phyloP scores from a whole-genome alignment of 2,113 vertebrate species.

The Crocuta crocuta region DNA sequence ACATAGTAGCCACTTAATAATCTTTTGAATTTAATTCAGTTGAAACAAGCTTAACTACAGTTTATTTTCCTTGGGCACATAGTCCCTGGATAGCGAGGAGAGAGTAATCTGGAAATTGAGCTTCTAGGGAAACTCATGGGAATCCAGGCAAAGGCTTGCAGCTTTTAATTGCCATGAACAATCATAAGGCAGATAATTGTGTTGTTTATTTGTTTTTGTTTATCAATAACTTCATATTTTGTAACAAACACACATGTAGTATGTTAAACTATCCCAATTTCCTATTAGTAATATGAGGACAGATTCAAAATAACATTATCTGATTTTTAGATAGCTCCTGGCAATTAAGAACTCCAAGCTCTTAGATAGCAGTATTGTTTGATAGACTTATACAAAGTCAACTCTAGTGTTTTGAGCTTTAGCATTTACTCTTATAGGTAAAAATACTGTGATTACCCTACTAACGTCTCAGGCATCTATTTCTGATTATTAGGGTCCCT shows the following conservation, averaged over 20 bases:
- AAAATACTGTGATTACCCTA: background rate
- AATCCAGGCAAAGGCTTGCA: background rate
- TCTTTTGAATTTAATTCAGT: background rate
- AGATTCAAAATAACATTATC: background rate
- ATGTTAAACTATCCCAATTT: background rate
- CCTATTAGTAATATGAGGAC: background rate
- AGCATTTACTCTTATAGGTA: background rate
- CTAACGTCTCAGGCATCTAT: background rate
- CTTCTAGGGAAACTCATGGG: background rate
- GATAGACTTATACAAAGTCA: background rate
- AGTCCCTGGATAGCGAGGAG: background rate
- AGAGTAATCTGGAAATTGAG: background rate
- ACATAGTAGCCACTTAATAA: background rate
- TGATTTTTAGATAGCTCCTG: background rate
- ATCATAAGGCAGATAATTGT: background rate
- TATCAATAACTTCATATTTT: background rate
- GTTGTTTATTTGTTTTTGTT: background rate
- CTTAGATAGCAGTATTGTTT: background rate
- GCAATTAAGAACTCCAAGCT: constrained; percentile 19
- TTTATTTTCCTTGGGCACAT: background rate
- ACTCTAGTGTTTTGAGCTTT: background rate
- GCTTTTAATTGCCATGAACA: background rate
- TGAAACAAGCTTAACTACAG: background rate
- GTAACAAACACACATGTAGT: background rate
- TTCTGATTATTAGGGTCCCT: background rate